Evolutionary conservation across 1,140 invertebrate species (phyloP).

Genomic region (Hyphantria cunea): DNA sequence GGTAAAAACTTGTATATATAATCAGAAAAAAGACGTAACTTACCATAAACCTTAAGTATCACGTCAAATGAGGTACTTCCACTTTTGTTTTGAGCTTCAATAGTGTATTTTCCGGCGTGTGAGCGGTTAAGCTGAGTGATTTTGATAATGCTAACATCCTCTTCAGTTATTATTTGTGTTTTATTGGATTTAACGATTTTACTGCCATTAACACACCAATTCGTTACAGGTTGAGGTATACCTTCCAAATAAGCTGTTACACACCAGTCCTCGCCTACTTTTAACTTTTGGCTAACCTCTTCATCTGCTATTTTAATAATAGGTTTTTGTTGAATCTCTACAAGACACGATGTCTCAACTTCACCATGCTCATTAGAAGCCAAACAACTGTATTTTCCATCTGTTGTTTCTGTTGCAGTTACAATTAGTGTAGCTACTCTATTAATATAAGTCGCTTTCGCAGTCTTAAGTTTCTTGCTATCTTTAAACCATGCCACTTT

Average conservation of each 20-base stretch:
- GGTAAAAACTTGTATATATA: no score
- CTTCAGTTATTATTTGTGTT: conserved; percentile 82
- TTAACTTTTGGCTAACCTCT: conserved; percentile 83
- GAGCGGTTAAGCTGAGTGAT: conserved; percentile 84
- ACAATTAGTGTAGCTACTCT: conserved; percentile 88
- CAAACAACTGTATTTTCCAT: conserved; percentile 87
- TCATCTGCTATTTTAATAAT: conserved; percentile 84
- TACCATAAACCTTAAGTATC: conserved; percentile 90
- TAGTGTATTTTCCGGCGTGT: conserved; percentile 85
- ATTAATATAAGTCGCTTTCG: conserved; percentile 86
- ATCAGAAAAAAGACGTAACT: conserved; percentile 40
- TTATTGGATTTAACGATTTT: conserved; percentile 78
- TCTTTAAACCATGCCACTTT: conserved; percentile 90
- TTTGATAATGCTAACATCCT: conserved; percentile 83
- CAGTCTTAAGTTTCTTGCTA: conserved; percentile 81
- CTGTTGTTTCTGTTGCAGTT: conserved; percentile 84
- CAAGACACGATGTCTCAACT: conserved; percentile 85
- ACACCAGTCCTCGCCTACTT: conserved; percentile 84
- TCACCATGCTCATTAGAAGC: conserved; percentile 88
- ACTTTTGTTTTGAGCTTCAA: conserved; percentile 86
- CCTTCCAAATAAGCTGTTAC: conserved; percentile 84
- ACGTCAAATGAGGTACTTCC: conserved; percentile 88
- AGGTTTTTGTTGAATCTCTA: conserved; percentile 87
- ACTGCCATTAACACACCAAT: conserved; percentile 85
- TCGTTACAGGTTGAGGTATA: conserved; percentile 85